Evolutionary conservation across 2,797 vertebrate genomes (phyloP), one percentile per base, ranked within the genome.

Genomic region (Rhinoraja longicauda): DNA sequence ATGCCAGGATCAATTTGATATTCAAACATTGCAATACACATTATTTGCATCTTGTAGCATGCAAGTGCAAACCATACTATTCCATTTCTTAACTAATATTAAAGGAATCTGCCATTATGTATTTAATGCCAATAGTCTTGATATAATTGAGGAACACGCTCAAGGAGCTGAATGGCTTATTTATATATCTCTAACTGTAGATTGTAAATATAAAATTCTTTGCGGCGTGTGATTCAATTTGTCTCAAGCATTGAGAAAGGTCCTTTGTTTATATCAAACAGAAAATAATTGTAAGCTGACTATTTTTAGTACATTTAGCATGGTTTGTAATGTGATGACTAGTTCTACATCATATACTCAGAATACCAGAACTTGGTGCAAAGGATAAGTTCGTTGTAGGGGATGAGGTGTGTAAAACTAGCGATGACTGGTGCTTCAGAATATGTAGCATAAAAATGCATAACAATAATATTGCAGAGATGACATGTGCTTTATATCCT

Each of bases 401-500:
- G 9, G 1, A 2, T 21, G n/a, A 21, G 84, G 26, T 67, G n/a
- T 32, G 6, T 19, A 7, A 13, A 86, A 59, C 10, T 17, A n/a
- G 1, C 59, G 53, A 3, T 26, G 84, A 29, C 24, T 84, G 53
- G 0, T 26, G 26, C 24, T 59, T 13, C 62, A 86, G 17, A 32
- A n/a, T 5, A 59, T 64, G 26, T 32, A 10, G 9, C 5, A 3
- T 32, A n/a, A 86, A 86, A 86, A 64, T 1, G 13, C 29, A 29
- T 84, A 45, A n/a, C 17, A 8, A 8, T 21, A 67, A 36, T n/a
- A 32, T 21, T 21, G 5, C 15, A 7, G 29, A 29, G 29, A 17
- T 86, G 15, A 86, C 53, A 36, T 88, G 90, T 62, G 53, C 57
- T 77, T 36, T 78, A n/a, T 86, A 36, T 93, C 93, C 81, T 94